Evolutionary conservation across 1,140 invertebrate species (phyloP).

Genomic region (Pseudomyrmex cubaensis): DNA sequence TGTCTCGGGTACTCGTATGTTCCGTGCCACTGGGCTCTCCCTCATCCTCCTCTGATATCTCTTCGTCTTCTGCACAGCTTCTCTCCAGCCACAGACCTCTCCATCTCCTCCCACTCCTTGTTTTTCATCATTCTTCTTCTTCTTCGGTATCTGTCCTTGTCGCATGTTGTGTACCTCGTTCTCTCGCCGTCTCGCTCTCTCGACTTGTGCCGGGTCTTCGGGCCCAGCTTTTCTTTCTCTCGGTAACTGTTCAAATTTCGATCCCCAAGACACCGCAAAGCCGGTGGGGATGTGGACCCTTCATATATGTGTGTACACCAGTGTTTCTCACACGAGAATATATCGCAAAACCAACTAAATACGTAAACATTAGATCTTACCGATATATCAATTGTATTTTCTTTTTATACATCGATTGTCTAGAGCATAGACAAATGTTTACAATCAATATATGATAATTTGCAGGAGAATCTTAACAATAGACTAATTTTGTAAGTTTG

Average conservation of each 20-base stretch:
- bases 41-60: conserved; percentile 61
- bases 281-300: conserved; percentile 76
- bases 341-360: background rate
- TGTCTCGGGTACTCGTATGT: conserved; percentile 64
- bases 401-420: background rate
- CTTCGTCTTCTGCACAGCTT: conserved; percentile 71
- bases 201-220: conserved; percentile 65
- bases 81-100: conserved; percentile 66
- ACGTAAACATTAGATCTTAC: conserved; percentile 7
- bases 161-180: conserved; percentile 11
- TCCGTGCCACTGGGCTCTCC: conserved; percentile 57
- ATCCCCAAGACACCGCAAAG: conserved; percentile 72
- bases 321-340: conserved; percentile 76
- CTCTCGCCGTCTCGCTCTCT: conserved; percentile 50
- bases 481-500: no score
- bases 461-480: no score
- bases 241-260: conserved; percentile 85
- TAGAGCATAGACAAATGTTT: background rate
- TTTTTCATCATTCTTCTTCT: conserved; percentile 43
- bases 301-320: conserved; percentile 52
- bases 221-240: conserved; percentile 82
- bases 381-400: background rate
- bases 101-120: conserved; percentile 54
- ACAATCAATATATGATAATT: no score
- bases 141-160: conserved; percentile 45